These are phyloP conservation scores for Limosa lapponica DNA, from an alignment of 2,797 vertebrate genomes.

Conservation along the genomic window DNA sequence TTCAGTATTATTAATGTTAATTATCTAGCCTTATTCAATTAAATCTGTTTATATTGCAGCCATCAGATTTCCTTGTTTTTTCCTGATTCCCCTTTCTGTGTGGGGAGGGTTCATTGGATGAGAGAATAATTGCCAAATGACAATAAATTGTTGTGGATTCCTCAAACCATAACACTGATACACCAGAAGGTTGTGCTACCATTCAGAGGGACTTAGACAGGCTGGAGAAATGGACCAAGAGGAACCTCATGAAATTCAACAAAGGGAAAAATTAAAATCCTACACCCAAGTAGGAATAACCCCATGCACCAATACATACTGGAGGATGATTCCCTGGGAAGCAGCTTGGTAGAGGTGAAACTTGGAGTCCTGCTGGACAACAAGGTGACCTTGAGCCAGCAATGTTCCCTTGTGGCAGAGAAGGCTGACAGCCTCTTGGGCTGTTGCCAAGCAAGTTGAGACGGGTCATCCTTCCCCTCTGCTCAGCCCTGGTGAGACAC, in stretches of 20 bases:
- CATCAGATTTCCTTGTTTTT: background rate
- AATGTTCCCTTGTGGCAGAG: background rate
- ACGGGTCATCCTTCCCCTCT: background rate
- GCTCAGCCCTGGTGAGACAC: background rate
- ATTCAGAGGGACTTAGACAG: background rate
- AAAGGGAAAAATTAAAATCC: background rate
- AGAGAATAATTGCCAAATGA: background rate
- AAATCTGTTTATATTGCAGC: background rate
- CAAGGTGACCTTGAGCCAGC: background rate
- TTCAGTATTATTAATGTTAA: background rate
- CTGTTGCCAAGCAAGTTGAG: background rate
- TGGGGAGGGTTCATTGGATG: background rate
- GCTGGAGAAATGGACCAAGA: background rate
- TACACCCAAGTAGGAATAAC: background rate
- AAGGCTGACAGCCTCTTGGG: background rate
- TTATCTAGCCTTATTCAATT: background rate
- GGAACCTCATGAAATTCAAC: background rate
- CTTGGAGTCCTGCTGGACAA: background rate
- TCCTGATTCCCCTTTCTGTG: background rate
- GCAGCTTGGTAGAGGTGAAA: background rate
- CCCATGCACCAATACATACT: background rate
- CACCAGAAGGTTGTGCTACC: background rate
- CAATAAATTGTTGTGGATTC: background rate
- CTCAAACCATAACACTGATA: background rate
- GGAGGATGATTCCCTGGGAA: background rate